A percentile compares a stretch with the other conserved stretches of the same genome.
phyloP scores from a whole-genome alignment of 2,113 vertebrate species.

The Syngnathoides biaculeatus region DNA sequence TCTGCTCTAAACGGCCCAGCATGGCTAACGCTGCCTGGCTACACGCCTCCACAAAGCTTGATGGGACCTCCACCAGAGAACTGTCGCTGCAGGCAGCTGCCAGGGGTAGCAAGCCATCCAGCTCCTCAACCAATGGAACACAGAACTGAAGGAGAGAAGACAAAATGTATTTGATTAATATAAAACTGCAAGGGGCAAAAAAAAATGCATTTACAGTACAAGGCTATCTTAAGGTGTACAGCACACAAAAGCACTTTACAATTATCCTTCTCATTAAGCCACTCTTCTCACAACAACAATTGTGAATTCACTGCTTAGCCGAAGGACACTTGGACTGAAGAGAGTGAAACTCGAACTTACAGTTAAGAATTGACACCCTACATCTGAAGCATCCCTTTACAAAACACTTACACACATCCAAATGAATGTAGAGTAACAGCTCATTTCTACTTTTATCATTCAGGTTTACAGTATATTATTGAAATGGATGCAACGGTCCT shows the following conservation, averaged over 20 bases:
- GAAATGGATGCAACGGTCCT: not conserved
- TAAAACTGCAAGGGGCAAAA: not conserved
- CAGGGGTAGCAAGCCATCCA: slow-evolving; percentile 86
- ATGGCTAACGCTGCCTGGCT: slow-evolving; percentile 79
- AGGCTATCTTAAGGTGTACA: too few species aligned
- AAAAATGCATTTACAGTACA: too few species aligned
- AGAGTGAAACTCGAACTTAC: too few species aligned
- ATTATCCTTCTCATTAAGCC: too few species aligned
- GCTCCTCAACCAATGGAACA: slow-evolving; percentile 81
- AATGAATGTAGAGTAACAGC: too few species aligned
- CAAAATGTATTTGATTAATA: slow-evolving; percentile 25
- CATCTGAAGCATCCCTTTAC: too few species aligned
- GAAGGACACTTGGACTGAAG: too few species aligned
- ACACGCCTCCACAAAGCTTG: slow-evolving; percentile 84
- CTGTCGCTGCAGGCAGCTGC: slow-evolving; percentile 83
- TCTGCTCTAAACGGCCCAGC: slow-evolving; percentile 79
- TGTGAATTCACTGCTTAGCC: too few species aligned
- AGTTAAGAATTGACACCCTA: too few species aligned
- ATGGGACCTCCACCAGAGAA: slow-evolving; percentile 82
- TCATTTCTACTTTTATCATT: not conserved
- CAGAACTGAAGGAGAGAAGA: slow-evolving; percentile 80
- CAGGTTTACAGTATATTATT: not conserved
- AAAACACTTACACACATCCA: too few species aligned
- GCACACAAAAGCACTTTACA: too few species aligned
- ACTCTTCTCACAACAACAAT: too few species aligned